Base-by-base conservation (phyloP, 1,140 invertebrate species). In the Octopus bimaculoides region DNA sequence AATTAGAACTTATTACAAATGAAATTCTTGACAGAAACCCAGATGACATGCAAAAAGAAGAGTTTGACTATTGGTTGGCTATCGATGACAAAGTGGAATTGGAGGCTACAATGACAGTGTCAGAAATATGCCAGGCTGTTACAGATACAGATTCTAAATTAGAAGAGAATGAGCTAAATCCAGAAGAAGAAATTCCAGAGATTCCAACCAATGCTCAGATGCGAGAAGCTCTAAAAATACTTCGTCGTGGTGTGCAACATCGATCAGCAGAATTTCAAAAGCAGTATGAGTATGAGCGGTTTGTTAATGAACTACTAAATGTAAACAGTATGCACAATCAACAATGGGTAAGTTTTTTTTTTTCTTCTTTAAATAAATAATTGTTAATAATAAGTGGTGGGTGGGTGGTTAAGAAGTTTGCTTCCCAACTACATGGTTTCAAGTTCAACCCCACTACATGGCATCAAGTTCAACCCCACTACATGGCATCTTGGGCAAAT, bases 61-160 rank as follows among this genome's bases (percentile, higher is more conserved):
- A 61, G 56, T 61, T 61, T 61, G 56, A 61, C 56, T 61, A 61
- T 61, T 61, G 56, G 56, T 61, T 61, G 17, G 56, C 56, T 61
- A 17, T 61, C 17, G 56, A 61, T 61, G 56, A 61, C 17, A 17
- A 61, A 17, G 17, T 61, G 9, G 56, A 61, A 61, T 1, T 61
- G 56, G 56, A 9, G 9, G 56, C 56, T 61, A 17, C 56, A 61
- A 17, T 17, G 56, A 61, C 17, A 17, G 56, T 17, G 17, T 17
- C 17, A 17, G 56, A 17, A 61, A 61, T 12, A 17, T 61, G 56
- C 17, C 9, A 61, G 56, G 9, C 56, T 61, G 56, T 61, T 61
- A 17, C 56, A 1, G 17, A 61, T 17, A 17, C 17, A 9, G 2
- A 61, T 61, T 17, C 56, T 12, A 61, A 61, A 61, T 61, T 61